phyloP scores from a whole-genome alignment of 2,113 vertebrate species.

The Forbesichthys papilliferus region DNA sequence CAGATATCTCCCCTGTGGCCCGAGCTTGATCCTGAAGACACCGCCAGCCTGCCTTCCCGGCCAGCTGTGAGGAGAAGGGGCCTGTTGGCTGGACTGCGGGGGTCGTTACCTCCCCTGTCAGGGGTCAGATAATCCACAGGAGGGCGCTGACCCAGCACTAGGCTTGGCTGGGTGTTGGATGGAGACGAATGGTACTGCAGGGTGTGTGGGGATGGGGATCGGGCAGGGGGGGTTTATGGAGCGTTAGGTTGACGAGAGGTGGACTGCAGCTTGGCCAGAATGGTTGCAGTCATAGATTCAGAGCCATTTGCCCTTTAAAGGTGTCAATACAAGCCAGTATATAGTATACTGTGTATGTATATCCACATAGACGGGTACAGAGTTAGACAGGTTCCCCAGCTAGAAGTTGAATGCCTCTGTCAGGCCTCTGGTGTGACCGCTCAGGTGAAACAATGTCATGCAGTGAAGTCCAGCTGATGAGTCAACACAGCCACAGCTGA shows the following conservation, averaged over 20 bases:
- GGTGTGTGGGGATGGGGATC: background rate
- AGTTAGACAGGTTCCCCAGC: no score
- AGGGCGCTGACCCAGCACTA: conserved; percentile 39
- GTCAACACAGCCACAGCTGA: conserved; percentile 10
- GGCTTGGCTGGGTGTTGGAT: conserved; percentile 52
- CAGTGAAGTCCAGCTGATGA: conserved; percentile 41
- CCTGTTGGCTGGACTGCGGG: conserved; percentile 48
- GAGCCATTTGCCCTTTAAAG: no score
- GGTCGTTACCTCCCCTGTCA: conserved; percentile 55
- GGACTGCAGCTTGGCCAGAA: no score
- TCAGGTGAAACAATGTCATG: conserved; percentile 16
- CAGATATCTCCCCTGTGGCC: conserved; percentile 59
- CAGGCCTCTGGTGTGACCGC: conserved; percentile 48
- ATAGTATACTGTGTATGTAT: no score
- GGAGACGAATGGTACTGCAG: conserved; percentile 45
- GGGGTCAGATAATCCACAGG: conserved; percentile 57
- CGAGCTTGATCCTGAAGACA: conserved; percentile 45
- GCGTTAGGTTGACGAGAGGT: no score
- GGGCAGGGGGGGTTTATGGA: background rate
- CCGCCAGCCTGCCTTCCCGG: background rate
- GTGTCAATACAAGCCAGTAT: background rate
- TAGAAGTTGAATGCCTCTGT: conserved; percentile 22
- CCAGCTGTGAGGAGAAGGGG: conserved; percentile 24
- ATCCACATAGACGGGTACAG: no score
- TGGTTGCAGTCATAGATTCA: no score